Evolutionary conservation across 2,797 vertebrate genomes (phyloP).

Genomic region (Taeniopygia guttata): DNA sequence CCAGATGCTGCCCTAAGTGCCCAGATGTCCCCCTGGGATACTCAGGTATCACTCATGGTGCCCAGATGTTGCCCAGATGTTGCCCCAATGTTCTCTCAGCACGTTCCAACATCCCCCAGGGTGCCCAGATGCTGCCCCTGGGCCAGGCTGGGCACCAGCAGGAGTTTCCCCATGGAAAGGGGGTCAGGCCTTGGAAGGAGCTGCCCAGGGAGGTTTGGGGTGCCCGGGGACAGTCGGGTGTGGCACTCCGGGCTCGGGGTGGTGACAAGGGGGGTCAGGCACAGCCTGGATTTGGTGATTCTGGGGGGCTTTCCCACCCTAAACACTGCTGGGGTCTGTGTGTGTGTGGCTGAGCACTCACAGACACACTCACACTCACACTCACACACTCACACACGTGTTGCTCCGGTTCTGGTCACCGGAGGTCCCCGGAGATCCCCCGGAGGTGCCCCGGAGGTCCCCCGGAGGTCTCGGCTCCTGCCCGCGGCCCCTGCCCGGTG

Average conservation of each 20-base stretch:
- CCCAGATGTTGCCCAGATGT: neutral
- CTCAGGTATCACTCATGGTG: too few relatives aligned
- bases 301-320: neutral
- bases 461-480: neutral
- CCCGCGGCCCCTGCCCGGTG: neutral
- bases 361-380: too few relatives aligned
- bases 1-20: neutral
- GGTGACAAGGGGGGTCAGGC: neutral
- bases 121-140: too few relatives aligned
- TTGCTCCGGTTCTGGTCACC: neutral
- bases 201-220: neutral
- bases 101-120: too few relatives aligned
- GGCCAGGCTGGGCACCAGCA: neutral
- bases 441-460: neutral
- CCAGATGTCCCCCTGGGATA: too few relatives aligned
- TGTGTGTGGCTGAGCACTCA: neutral
- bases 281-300: neutral
- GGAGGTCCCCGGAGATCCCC: neutral
- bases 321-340: neutral
- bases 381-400: too few relatives aligned
- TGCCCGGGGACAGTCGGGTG: accelerated
- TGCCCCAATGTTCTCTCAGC: too few relatives aligned
- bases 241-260: neutral
- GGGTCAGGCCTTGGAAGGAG: accelerated
- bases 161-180: neutral